Conservation (phyloP, 2,888 invertebrate genomes). For the Imbricaverruca yamaguchii region DNA sequence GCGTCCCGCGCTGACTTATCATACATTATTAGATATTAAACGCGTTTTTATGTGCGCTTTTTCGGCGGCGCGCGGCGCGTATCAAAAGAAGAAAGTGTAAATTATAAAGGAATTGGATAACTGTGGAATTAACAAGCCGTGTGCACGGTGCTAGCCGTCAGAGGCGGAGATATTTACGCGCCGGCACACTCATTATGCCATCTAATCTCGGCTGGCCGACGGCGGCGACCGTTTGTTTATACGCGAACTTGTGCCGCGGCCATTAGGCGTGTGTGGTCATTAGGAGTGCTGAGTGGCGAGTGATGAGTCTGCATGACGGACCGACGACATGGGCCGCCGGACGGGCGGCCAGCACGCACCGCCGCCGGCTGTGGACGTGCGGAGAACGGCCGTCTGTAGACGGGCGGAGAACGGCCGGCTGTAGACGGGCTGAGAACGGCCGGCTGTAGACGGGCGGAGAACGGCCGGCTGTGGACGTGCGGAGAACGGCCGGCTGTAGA, state of each 20-base stretch:
- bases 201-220: neutral
- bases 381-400: too few relatives aligned
- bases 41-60: constrained; percentile 16
- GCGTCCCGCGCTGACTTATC: constrained; percentile 5
- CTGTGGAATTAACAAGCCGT: constrained; percentile 16
- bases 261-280: constrained; percentile 15
- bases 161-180: constrained; percentile 13
- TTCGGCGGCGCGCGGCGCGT: constrained; percentile 18
- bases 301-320: neutral
- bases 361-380: neutral
- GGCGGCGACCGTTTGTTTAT: neutral
- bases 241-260: neutral
- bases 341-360: too few relatives aligned
- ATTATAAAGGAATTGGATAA: constrained; percentile 22
- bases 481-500: too few relatives aligned
- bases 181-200: neutral
- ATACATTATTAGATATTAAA: constrained; percentile 21
- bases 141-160: neutral
- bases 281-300: neutral
- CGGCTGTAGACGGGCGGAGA: too few relatives aligned
- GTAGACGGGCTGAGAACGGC: neutral
- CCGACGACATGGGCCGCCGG: neutral
- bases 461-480: too few relatives aligned
- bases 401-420: neutral
- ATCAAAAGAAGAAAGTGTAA: constrained; percentile 22